Base-by-base conservation (phyloP, 64 coral and sea anemone species). In the Montipora efflorescens region DNA sequence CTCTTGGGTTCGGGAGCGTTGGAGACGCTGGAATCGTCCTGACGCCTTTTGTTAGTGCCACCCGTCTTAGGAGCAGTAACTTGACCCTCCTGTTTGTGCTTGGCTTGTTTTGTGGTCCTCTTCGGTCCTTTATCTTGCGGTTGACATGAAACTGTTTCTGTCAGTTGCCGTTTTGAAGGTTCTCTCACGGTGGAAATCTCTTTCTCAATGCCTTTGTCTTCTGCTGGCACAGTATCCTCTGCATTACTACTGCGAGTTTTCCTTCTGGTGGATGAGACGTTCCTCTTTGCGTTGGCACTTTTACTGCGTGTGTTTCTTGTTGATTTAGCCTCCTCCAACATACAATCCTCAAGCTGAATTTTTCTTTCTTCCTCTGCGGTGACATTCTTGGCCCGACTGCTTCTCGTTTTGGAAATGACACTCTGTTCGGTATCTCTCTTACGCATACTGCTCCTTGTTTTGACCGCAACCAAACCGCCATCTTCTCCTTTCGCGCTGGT, bases 231-330 rank as follows among this genome's bases (percentile, higher is more conserved):
- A 20, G 75, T 58, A 8, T 43, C 62, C 21, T 89, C 55, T 8
- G n/a, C 16, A 8, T 67, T 5, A 50, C 45, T 50, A 44, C 43
- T 67, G 11, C 62, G 44, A 5, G 82, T 85, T 9, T 45, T 45
- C 49, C 19, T 69, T 19, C 16, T 70, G 16, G 82, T 7, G 7
- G 13, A 50, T 5, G 76, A 48, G 21, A 3, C 20, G 68, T 71
- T 23, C 51, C 49, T 7, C 18, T 6, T 53, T 53, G 19, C 16
- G 5, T 7, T 8, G 48, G 57, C 14, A 46, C 15, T 28, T 82
- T 91, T 74, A 20, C 66, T 15, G 47, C 67, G 78, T 10, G 64
- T 16, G 8, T 51, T 91, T 57, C 86, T 74, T 19, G 46, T 58
- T 28, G 48, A 51, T 14, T 74, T 69, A 3, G 21, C n/a, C 3